Evolutionary conservation across 2,113 vertebrate genomes (phyloP), one percentile per base, ranked within the genome.

Genomic region (Proteles cristata): DNA sequence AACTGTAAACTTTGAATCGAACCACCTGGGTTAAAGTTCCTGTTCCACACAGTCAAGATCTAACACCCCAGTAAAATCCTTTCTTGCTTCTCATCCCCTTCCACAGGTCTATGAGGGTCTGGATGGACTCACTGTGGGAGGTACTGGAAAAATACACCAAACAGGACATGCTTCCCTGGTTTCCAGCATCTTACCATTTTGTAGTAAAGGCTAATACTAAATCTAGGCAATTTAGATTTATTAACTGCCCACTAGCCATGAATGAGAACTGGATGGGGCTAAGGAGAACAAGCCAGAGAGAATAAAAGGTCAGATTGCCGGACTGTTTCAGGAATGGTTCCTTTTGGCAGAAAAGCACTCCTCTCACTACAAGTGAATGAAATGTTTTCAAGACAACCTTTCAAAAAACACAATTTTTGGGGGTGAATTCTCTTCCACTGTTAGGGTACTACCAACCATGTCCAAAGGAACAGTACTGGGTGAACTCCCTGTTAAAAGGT

Each of bases 331-430:
- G 31, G 74, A 96, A 87, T 3, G 63, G 43, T 39, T 85, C 88
- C 50, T 85, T 77, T 80, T 90, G 79, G 69, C 82, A 82, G 55
- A 43, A 73, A 93, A 81, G 33, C 0, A 5, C 66, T 77, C 89
- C 39, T 88, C 43, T 66, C 86, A 80, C 63, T 58, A 48, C 43
- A 91, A 80, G 39, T 45, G 61, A 96, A 88, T 85, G 63, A 93
- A 83, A 83, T 71, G 43, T 88, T 73, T 88, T 58, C 65, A 66
- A 91, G 83, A 63, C 71, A 84, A 93, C 28, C 61, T 88, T 83
- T 76, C 19, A 66, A 58, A 84, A 95, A 50, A 31, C 11, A 90
- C 23, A 55, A 48, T 26, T 50, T 63, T 43, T 76, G 61, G 55
- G n/a, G 55, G n/a, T 48, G 19, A 74, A 73, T 80, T 79, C 12